A percentile compares a stretch with the other conserved stretches of the same genome.
Conservation (phyloP, 2,797 vertebrate genomes). For the Phrynocephalus guinanensis region DNA sequence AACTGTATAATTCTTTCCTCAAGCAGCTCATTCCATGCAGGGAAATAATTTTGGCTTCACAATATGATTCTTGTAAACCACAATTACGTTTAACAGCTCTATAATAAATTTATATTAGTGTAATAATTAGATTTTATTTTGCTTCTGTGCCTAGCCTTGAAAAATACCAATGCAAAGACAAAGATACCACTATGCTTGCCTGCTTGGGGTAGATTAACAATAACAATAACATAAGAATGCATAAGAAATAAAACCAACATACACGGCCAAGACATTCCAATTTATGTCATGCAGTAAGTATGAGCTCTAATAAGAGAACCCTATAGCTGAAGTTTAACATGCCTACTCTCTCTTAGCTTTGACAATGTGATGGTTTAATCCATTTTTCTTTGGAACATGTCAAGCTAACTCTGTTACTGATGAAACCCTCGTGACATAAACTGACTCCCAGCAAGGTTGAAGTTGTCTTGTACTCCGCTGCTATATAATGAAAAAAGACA, state of each 20-base stretch:
- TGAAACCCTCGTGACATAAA: slow-evolving; percentile 49
- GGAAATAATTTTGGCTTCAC: slow-evolving; percentile 31
- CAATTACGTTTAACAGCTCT: slow-evolving; percentile 45
- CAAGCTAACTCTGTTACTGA: slow-evolving; percentile 49
- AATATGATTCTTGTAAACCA: slow-evolving; percentile 39
- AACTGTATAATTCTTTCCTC: slow-evolving; percentile 5
- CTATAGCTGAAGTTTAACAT: slow-evolving; percentile 58
- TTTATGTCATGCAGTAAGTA: slow-evolving; percentile 65
- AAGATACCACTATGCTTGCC: slow-evolving; percentile 47
- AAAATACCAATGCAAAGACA: slow-evolving; percentile 41
- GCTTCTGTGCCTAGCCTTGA: slow-evolving; percentile 44
- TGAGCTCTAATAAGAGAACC: slow-evolving; percentile 66
- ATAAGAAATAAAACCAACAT: slow-evolving; percentile 70
- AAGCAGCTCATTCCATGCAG: slow-evolving; percentile 15
- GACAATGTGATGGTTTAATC: slow-evolving; percentile 54
- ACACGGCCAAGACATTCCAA: slow-evolving; percentile 60
- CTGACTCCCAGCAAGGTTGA: slow-evolving; percentile 8
- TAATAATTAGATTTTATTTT: slow-evolving; percentile 56
- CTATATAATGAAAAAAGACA: neutral
- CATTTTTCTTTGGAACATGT: slow-evolving; percentile 48
- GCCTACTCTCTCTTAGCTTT: slow-evolving; percentile 58
- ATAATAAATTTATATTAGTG: slow-evolving; percentile 50
- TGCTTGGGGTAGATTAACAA: slow-evolving; percentile 64
- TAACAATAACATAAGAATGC: slow-evolving; percentile 63
- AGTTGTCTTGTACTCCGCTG: slow-evolving; percentile 44